Conservation (phyloP, 2,113 vertebrate species). For the Martes martes region DNA sequence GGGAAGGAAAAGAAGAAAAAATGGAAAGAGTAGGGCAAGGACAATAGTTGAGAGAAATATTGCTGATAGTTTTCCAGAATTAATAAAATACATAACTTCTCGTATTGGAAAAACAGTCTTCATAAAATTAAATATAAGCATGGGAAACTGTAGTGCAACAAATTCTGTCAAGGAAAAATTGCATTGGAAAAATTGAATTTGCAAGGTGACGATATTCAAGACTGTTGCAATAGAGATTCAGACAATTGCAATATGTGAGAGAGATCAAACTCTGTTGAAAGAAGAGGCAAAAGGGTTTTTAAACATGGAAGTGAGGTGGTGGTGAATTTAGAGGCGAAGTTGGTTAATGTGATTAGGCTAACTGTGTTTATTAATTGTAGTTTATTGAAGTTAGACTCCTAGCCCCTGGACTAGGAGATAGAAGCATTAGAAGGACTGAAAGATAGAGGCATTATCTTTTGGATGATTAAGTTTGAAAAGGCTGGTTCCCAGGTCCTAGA, state of each 20-base stretch:
- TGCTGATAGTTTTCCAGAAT: neutral
- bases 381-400: neutral
- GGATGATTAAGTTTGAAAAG: neutral
- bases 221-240: neutral
- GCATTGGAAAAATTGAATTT: neutral
- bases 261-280: neutral
- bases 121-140: neutral
- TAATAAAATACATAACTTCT: neutral
- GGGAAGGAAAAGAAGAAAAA: neutral
- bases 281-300: neutral
- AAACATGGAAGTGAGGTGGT: neutral
- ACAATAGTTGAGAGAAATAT: neutral
- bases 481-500: neutral
- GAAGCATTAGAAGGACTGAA: too few relatives aligned
- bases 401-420: too few relatives aligned
- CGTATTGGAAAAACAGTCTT: neutral
- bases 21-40: neutral
- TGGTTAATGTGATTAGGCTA: neutral
- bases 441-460: neutral
- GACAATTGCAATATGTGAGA: neutral
- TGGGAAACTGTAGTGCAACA: neutral
- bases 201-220: neutral
- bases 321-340: neutral
- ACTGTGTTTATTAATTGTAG: neutral
- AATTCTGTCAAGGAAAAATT: neutral